Evolutionary conservation across 2,888 invertebrate species (phyloP).

Genomic region (Criorhina ranunculi): DNA sequence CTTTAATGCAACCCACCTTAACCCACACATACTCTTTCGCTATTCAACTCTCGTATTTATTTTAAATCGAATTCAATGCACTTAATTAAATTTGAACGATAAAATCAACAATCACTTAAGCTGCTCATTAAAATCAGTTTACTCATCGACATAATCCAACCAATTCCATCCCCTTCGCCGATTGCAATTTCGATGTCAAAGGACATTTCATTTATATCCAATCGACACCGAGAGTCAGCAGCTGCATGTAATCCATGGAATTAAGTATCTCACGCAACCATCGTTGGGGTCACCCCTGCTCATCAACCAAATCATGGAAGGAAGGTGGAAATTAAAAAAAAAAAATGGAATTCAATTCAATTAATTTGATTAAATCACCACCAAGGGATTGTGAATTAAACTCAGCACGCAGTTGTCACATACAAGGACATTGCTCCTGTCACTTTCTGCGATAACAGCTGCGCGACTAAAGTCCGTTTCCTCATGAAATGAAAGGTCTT

Average conservation of each 20-base stretch:
- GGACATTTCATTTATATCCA: slow-evolving; percentile 55
- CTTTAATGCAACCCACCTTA: no score
- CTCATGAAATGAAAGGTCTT: not conserved
- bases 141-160: slow-evolving; percentile 8
- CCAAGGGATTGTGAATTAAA: slow-evolving; percentile 2
- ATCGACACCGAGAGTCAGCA: slow-evolving; percentile 39
- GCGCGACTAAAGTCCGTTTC: not conserved
- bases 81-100: slow-evolving; percentile 52
- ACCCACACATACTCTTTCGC: not conserved
- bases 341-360: slow-evolving; percentile 25
- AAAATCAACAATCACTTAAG: slow-evolving; percentile 59
- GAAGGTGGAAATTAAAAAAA: not conserved
- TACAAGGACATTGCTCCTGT: slow-evolving; percentile 1
- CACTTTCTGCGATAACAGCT: not conserved
- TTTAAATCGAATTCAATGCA: slow-evolving; percentile 17
- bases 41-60: not conserved
- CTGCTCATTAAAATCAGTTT: slow-evolving; percentile 50
- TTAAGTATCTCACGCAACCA: not conserved
- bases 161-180: slow-evolving; percentile 13
- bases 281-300: not conserved
- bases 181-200: slow-evolving; percentile 37
- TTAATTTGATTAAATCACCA: slow-evolving; percentile 51
- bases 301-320: not conserved
- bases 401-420: not conserved
- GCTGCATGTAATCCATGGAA: slow-evolving; percentile 38